Evolutionary conservation across 1,140 invertebrate genomes (phyloP).

Genomic region (Drosophila auraria): DNA sequence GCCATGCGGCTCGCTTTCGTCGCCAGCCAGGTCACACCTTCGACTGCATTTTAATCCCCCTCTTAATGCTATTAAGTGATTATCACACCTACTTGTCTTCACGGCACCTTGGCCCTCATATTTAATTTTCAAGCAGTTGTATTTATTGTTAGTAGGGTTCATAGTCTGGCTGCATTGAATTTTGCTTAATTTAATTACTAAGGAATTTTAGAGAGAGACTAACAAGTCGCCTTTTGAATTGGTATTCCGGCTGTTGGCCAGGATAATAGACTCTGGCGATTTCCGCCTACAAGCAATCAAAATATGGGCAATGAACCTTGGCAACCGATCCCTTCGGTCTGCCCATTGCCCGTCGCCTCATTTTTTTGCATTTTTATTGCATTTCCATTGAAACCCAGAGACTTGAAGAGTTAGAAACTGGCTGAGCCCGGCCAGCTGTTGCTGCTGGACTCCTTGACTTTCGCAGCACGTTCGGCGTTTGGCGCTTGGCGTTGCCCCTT

Average conservation of each 20-base stretch:
- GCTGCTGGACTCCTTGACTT: constrained; percentile 64
- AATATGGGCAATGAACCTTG: constrained; percentile 31
- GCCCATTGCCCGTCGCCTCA: constrained; percentile 1
- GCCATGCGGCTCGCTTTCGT: neutral
- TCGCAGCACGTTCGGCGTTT: constrained; percentile 54
- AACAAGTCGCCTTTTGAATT: neutral
- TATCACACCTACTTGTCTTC: constrained; percentile 65
- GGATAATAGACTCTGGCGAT: constrained; percentile 17
- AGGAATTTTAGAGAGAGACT: neutral
- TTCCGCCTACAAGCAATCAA: constrained; percentile 60
- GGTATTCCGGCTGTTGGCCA: constrained; percentile 40
- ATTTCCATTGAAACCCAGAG: constrained; percentile 46
- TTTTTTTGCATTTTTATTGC: constrained; percentile 42
- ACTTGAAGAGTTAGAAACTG: neutral
- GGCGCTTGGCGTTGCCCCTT: neutral
- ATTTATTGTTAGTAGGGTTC: constrained; percentile 32
- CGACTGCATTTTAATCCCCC: constrained; percentile 64
- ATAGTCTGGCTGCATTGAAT: constrained; percentile 43
- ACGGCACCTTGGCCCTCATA: constrained; percentile 18
- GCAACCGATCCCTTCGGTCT: constrained; percentile 16
- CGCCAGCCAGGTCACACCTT: constrained; percentile 47
- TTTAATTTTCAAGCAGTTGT: constrained; percentile 58
- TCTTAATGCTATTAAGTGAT: constrained; percentile 76
- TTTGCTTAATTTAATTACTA: constrained; percentile 45
- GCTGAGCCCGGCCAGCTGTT: constrained; percentile 64